phyloP scores from a whole-genome alignment of 2,888 invertebrate species.

The Pammene aurita region DNA sequence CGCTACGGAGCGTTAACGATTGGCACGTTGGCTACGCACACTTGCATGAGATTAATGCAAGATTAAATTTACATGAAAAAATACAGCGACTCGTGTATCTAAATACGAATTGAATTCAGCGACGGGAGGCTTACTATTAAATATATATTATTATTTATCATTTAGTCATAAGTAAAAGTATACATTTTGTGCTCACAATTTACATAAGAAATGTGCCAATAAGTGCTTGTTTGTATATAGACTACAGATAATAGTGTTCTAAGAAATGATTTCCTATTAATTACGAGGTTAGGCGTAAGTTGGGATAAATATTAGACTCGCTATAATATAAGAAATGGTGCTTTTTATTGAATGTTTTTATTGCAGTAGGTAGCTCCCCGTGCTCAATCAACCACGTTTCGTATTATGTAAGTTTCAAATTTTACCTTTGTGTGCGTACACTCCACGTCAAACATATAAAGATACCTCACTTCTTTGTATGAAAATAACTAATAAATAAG shows the following conservation, averaged over 20 bases:
- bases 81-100: no score
- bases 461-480: no score
- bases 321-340: slow-evolving; percentile 19
- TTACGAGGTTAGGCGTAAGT: neutral
- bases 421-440: no score
- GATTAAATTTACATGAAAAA: no score
- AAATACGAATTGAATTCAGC: no score
- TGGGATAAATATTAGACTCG: neutral
- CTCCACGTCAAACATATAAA: no score
- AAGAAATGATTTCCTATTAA: slow-evolving; percentile 9
- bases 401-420: neutral
- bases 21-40: no score
- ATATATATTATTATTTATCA: neutral
- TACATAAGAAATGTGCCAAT: slow-evolving; percentile 21
- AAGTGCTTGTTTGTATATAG: slow-evolving; percentile 11
- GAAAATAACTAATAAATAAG: no score
- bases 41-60: no score
- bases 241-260: neutral
- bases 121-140: no score
- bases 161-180: neutral
- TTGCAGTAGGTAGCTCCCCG: neutral
- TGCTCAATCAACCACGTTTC: slow-evolving; percentile 11
- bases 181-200: slow-evolving; percentile 9
- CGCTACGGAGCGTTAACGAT: no score
- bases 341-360: slow-evolving; percentile 28